Base-by-base conservation (phyloP, 2,113 vertebrate genomes). In the Nyctibius bracteatus region DNA sequence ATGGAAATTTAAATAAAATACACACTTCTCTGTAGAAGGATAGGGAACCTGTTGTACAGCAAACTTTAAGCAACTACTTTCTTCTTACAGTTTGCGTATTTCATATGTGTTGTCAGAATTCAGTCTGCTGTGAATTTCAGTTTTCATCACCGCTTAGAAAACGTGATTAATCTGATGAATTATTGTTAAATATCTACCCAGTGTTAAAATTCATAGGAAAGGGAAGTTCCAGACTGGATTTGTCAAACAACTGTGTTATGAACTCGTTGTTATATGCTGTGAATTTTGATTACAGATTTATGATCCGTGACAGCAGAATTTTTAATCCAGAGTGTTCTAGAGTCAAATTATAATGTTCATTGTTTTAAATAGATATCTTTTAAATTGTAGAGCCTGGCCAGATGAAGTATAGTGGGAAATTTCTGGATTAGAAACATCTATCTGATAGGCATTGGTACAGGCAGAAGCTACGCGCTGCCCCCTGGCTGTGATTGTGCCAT, bases 401-500 rank as follows among this genome's bases (percentile, higher is more conserved):
- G 41, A 31, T 63, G 39, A 88, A 83, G 20, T 21, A 4, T 78
- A 44, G 61, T 84, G n/a, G 28, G 75, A 81, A 74, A 79, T 65
- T 63, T 72, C n/a, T 75, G 37, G 14, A 16, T 65, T 75, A 81
- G 49, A 84, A 86, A 14, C n/a, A 24, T 20, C 8, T 54, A 2
- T 86, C 93, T 61, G 46, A 5, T 63, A 72, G 87, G 37, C 30
- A 23, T 7, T 47, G 28, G 51, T 57, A 20, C 49, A 47, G 13
- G 63, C 43, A 78, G 86, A 81, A 93, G 68, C 55, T 71, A 10
- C 0, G 6, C 1, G 3, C 31, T 8, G 11, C 81, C 30, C 58
- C 12, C 14, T 7, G 5, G 5, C 47, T 62, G 35, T 8, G 1
- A 2, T 16, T 78, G 74, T 79, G 63, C 73, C 0, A 0, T 44